These are phyloP conservation scores for Gnatocerus cornutus DNA, from an alignment of 2,888 invertebrate species.

Conservation along the genomic window DNA sequence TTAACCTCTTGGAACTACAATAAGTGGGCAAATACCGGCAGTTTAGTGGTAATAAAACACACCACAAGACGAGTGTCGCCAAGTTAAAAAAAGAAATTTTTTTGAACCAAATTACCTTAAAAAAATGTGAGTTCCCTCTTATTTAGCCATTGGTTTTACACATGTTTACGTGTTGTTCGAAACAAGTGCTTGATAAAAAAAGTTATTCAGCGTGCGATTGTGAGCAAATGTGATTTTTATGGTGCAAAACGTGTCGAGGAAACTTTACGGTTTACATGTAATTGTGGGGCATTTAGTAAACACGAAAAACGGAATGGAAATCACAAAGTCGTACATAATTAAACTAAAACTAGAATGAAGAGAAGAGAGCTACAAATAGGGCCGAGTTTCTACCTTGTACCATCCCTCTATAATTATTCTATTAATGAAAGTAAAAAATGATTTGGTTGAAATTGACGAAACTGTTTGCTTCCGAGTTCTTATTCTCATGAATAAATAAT, in stretches of 20 bases:
- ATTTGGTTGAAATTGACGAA: conserved; percentile 36
- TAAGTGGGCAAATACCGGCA: too few species aligned
- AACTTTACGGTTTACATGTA: neutral
- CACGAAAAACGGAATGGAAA: neutral
- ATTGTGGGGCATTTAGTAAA: too few species aligned
- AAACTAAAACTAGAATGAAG: too few species aligned
- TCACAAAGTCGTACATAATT: too few species aligned
- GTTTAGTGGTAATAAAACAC: too few species aligned
- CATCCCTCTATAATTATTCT: neutral
- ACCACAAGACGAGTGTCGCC: too few species aligned
- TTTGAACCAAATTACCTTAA: too few species aligned
- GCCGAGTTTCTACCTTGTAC: too few species aligned
- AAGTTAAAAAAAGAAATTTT: too few species aligned
- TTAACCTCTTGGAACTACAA: too few species aligned
- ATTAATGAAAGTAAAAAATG: conserved; percentile 15
- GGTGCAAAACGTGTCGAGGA: neutral
- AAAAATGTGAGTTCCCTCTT: neutral
- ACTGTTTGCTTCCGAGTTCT: conserved; percentile 41
- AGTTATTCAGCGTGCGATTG: neutral
- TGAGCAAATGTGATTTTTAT: neutral
- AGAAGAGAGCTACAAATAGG: too few species aligned
- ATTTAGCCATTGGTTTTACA: neutral
- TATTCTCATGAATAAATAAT: conserved; percentile 36
- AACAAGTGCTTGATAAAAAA: neutral
- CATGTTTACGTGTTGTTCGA: neutral